Conservation (phyloP, 2,888 invertebrate species). For the Drosophila tanythrix region DNA sequence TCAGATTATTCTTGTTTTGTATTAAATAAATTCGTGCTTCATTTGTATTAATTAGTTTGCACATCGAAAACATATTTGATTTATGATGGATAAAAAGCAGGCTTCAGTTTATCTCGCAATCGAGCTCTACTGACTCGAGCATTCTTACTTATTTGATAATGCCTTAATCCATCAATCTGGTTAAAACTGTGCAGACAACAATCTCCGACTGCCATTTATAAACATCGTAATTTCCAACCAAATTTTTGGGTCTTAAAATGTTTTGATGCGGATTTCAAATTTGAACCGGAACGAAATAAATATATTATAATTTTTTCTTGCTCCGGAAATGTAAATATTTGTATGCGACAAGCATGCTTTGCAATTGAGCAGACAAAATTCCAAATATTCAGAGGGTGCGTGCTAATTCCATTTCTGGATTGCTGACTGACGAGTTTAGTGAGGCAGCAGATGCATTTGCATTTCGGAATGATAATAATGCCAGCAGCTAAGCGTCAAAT, state of each 20-base stretch:
- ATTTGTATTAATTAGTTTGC: background rate
- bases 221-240: background rate
- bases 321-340: slow-evolving; percentile 13
- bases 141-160: background rate
- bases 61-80: background rate
- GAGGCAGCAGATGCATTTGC: slow-evolving; percentile 61
- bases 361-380: slow-evolving; percentile 1
- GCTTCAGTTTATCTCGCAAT: background rate
- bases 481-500: background rate
- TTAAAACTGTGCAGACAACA: background rate
- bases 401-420: background rate
- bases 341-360: background rate
- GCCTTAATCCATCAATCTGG: background rate
- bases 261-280: slow-evolving; percentile 36
- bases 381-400: slow-evolving; percentile 22
- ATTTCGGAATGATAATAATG: slow-evolving; percentile 33
- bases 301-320: slow-evolving; percentile 21
- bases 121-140: background rate
- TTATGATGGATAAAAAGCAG: background rate
- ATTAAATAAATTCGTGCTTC: background rate
- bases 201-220: background rate
- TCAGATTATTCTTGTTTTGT: background rate
- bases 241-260: background rate
- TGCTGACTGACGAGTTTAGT: slow-evolving; percentile 43
- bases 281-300: slow-evolving; percentile 54